phyloP scores from a whole-genome alignment of 2,888 invertebrate genomes.

The Melangyna quadrimaculata region DNA sequence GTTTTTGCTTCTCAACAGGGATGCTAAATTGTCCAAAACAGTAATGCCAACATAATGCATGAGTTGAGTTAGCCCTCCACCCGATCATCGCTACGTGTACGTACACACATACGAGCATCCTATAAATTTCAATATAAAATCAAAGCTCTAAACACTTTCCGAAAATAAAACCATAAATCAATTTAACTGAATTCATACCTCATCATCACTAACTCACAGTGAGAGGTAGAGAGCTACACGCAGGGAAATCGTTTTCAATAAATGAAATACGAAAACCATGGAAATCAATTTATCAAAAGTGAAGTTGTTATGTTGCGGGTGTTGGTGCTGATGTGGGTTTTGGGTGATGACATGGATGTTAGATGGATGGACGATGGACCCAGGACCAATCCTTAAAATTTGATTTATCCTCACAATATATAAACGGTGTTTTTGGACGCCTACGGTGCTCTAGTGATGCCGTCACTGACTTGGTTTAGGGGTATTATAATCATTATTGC shows the following conservation, averaged over 20 bases:
- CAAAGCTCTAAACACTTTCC: conserved; percentile 35
- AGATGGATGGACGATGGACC: neutral
- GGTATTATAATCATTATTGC: conserved; percentile 43
- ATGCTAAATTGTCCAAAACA: conserved; percentile 29
- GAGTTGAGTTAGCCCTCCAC: neutral
- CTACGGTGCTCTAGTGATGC: neutral
- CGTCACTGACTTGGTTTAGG: neutral
- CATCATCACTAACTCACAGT: conserved; percentile 9
- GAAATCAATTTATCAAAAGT: conserved; percentile 67
- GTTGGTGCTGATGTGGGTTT: neutral
- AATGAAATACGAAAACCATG: conserved; percentile 64
- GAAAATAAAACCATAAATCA: conserved; percentile 50
- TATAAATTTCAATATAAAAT: conserved; percentile 26
- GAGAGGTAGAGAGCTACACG: neutral
- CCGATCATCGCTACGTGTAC: neutral
- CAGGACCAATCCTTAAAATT: neutral
- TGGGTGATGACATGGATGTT: neutral
- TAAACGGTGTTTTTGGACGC: conserved; percentile 12
- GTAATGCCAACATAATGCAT: conserved; percentile 7
- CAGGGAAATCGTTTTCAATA: conserved; percentile 48
- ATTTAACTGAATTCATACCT: conserved; percentile 50
- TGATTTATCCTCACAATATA: conserved; percentile 54
- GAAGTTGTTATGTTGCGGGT: conserved; percentile 31
- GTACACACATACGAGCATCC: too few relatives aligned
- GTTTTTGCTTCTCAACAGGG: conserved; percentile 19